Evolutionary conservation across 2,113 vertebrate genomes (phyloP).

Genomic region (Antechinus stuartii): DNA sequence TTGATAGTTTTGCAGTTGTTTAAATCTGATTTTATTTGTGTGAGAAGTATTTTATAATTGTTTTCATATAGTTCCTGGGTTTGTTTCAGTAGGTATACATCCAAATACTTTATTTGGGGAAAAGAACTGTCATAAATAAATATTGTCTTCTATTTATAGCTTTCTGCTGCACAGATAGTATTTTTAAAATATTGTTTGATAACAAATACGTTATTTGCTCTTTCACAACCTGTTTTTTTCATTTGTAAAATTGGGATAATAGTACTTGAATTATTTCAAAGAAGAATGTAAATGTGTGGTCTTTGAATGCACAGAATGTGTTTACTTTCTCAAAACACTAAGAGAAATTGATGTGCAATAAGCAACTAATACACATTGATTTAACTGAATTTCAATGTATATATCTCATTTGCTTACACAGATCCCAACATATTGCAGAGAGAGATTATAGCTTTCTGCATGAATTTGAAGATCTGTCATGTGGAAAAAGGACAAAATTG

Average conservation of each 20-base stretch:
- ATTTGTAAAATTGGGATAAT: background rate
- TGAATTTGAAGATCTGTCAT: background rate
- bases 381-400: background rate
- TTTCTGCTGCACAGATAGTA: background rate
- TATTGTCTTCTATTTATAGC: background rate
- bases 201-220: background rate
- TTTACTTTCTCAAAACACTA: background rate
- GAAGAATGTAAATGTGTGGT: background rate
- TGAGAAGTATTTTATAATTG: too few species aligned
- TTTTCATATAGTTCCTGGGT: too few species aligned
- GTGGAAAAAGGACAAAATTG: background rate
- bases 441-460: background rate
- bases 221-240: background rate
- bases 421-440: background rate
- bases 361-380: background rate
- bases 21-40: too few species aligned
- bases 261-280: background rate
- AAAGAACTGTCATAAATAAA: too few species aligned
- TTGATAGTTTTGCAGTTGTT: too few species aligned
- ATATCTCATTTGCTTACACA: background rate
- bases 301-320: background rate
- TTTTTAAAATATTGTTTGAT: background rate
- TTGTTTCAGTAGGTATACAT: too few species aligned
- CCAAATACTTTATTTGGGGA: too few species aligned
- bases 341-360: background rate